Base-by-base conservation (phyloP, 1,140 invertebrate genomes). In the Hycleus cichorii region DNA sequence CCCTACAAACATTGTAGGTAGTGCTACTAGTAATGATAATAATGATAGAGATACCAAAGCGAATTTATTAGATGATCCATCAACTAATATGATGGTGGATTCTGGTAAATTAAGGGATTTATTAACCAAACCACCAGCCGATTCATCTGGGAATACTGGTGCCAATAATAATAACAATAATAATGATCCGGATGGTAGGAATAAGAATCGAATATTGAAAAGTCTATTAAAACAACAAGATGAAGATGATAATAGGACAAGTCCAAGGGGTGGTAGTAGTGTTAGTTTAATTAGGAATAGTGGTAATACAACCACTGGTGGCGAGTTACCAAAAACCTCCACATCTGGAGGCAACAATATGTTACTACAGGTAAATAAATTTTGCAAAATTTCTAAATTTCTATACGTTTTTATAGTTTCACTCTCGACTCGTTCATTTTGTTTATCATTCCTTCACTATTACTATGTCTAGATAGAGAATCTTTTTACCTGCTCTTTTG, bases 181-280 rank as follows among this genome's bases (percentile, higher is more conserved):
- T 32, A 32, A 32, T 32, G 63, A 75, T 61, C 66, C 74, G 32
- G 54, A 73, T 49, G 72, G 70, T 52, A 70, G 72, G 44, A 78
- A 78, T 57, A 76, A 80, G 49, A 73, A 84, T 71, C 72, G 74
- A 59, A 89, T 91, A 69, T 74, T 91, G 43, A 90, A 91, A 72
- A 85, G 82, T 53, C 73, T 93, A 68, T 75, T 93, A 43, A 90
- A 91, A 71, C 84, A 89, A 67, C 84, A 88, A 55, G 91, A 94
- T 60, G 90, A 93, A 53, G 86, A 89, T 71, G 76, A 63, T 9
- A 65, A 63, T 53, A 65, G 69, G 47, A 63, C 69, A 11, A 75
- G 69, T 64, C 74, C 76, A 10, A 72, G 74, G 42, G 60, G 64
- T 6, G 68, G 47, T 32, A 32, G 32, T 32, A 7, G 32, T 32